Conservation (phyloP, 1,140 invertebrate species). For the Aphidius ervi region DNA sequence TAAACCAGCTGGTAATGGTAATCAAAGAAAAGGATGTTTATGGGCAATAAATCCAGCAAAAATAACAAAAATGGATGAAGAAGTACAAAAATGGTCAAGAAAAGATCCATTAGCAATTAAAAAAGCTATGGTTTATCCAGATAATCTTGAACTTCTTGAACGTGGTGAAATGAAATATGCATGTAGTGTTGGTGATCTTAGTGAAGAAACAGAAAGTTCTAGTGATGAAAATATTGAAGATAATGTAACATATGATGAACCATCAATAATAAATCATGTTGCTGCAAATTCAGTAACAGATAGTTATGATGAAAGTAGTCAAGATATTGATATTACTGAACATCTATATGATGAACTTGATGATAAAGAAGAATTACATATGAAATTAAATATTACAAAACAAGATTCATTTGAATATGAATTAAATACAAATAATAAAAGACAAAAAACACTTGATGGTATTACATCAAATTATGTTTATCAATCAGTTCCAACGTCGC, state of each 20-base stretch:
- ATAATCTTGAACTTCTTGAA: slow-evolving; percentile 75
- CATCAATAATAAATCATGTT: slow-evolving; percentile 41
- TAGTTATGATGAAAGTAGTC: slow-evolving; percentile 57
- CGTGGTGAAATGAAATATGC: slow-evolving; percentile 80
- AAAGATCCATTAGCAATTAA: slow-evolving; percentile 85
- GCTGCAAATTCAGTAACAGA: slow-evolving; percentile 53
- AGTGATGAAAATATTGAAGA: slow-evolving; percentile 51
- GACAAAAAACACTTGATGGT: slow-evolving; percentile 43
- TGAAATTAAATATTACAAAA: slow-evolving; percentile 46
- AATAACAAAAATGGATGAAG: slow-evolving; percentile 94
- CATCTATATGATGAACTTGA: slow-evolving; percentile 56
- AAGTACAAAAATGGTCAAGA: slow-evolving; percentile 92
- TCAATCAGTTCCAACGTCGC: slow-evolving; percentile 43
- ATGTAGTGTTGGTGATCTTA: slow-evolving; percentile 52
- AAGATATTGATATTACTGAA: slow-evolving; percentile 49
- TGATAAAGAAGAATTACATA: slow-evolving; percentile 49
- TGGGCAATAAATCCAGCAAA: slow-evolving; percentile 96
- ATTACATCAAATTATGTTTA: slow-evolving; percentile 52
- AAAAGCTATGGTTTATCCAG: slow-evolving; percentile 87
- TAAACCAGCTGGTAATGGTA: slow-evolving; percentile 77
- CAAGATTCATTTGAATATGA: slow-evolving; percentile 40
- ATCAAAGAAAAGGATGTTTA: slow-evolving; percentile 82
- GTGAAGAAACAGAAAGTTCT: slow-evolving; percentile 47
- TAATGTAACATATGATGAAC: slow-evolving; percentile 50
- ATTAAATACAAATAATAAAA: slow-evolving; percentile 37